Base-by-base conservation (phyloP, 2,888 invertebrate genomes). In the Trichopria drosophilae region DNA sequence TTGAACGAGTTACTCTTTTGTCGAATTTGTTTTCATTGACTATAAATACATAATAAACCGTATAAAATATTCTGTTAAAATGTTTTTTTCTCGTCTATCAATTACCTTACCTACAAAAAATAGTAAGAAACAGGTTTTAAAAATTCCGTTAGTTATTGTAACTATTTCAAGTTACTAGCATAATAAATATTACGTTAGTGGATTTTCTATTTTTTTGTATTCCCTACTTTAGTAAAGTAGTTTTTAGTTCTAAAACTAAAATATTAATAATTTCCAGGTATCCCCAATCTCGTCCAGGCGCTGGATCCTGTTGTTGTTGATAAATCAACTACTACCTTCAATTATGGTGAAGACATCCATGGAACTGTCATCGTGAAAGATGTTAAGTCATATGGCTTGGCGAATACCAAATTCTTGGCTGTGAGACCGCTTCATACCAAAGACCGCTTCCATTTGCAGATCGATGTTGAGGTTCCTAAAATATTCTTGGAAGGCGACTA, bases 401-500 rank as follows among this genome's bases (percentile, higher is more conserved):
- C 79, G 46, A 72, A 74, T 20, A 73, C 80, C 4, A 77, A 73
- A 18, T 79, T 86, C 37, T 77, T 80, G 34, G 81, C 82, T 55
- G 81, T 81, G 23, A 81, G 81, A 59, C 74, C 83, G 3, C 71
- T 77, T 19, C 72, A 83, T n/a, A 79, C 80, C 10, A 82, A 82
- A 1, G 57, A 82, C 48, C 77, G 73, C 24, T 80, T 84, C 49
- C 78, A 79, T 26, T 62, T 86, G 55, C 83, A 85, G 68, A 63
- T 84, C 6, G 82, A 84, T 51, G 64, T 82, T 52, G 78, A 78
- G 28, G 70, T 82, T 20, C 84, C 85, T 1, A 76, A 77, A 58
- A 65, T 84, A 7, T 67, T 76, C 29, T 71, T 83, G 3, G 81
- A 79, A 39, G 84, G 86, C 3, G 71, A 78, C 20, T 86, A 84